Evolutionary conservation across 2,888 invertebrate genomes (phyloP), one percentile per base, ranked within the genome.

Genomic region (Chromoteleia sp.): DNA sequence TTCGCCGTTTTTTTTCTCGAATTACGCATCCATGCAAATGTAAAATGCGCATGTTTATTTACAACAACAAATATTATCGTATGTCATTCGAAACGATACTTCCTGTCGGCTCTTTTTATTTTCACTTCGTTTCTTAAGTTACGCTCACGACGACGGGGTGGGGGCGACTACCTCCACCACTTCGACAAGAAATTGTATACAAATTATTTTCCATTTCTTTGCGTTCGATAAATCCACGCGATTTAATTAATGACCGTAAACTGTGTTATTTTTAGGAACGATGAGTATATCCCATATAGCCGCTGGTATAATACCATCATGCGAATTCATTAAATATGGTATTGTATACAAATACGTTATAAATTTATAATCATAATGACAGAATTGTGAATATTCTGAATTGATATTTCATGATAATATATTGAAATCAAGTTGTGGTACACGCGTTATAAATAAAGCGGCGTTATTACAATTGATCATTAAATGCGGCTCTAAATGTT

Each of bases 381-480:
- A 15, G 56, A 70, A 70, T 56, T 43, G 56, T 70, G 45, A 41
- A 70, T 70, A 68, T 52, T 56, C 56, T 56, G 68, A 68, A 68
- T 68, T 30, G 68, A 68, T 70, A 70, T 58, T 70, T 70, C 30
- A 70, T 70, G 70, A 45, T 58, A 70, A 70, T 70, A 25, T 70
- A 70, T 70, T 29, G 25, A 68, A 68, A 68, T 68, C 14, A 6
- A 0, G 30, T n/a, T 3, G 10, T 41, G 43, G 25, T 15, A n/a
- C 17, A n/a, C 12, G 54, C 43, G 29, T 43, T 67, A 29, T 12
- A 67, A 67, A 54, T 67, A 54, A 67, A 29, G 19, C 14, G n/a
- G 12, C 63, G 36, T 19, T 54, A 54, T 54, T 52, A 67, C 52
- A 67, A 54, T 67, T 54, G 54, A 43, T 30, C 67, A 67, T 67